These are phyloP conservation scores for Salvelinus namaycush DNA, from an alignment of 2,113 vertebrate species.

Conservation along the genomic window DNA sequence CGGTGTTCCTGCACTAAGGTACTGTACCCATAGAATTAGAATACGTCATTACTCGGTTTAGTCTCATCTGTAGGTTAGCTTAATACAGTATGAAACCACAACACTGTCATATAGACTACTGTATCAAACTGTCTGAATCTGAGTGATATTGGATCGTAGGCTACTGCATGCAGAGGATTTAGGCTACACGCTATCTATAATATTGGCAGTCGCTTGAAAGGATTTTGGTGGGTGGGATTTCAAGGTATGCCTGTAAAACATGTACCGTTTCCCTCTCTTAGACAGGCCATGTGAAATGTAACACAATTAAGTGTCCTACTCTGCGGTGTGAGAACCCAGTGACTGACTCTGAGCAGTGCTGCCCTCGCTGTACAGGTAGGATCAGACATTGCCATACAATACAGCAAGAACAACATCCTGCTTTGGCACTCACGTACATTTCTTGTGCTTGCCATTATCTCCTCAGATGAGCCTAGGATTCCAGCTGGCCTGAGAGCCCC, in stretches of 20 bases:
- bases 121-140: too few species aligned
- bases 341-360: slow-evolving; percentile 86
- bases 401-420: too few species aligned
- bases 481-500: slow-evolving; percentile 84
- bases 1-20: slow-evolving; percentile 90
- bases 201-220: background rate
- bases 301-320: slow-evolving; percentile 85
- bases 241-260: slow-evolving; percentile 28
- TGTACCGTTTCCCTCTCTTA: slow-evolving; percentile 50
- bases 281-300: slow-evolving; percentile 86
- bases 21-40: slow-evolving; percentile 37
- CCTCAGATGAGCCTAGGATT: slow-evolving; percentile 74
- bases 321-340: slow-evolving; percentile 82
- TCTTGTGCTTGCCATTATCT: background rate
- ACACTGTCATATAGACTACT: background rate
- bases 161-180: too few species aligned
- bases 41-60: too few species aligned
- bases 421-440: too few species aligned
- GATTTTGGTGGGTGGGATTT: slow-evolving; percentile 4
- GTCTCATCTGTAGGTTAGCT: too few species aligned
- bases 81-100: background rate
- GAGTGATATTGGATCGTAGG: too few species aligned
- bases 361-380: slow-evolving; percentile 86
- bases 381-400: background rate
- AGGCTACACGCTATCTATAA: too few species aligned